These are phyloP conservation scores for Cantharis lateralis DNA, from an alignment of 2,888 invertebrate genomes.

Conservation along the genomic window DNA sequence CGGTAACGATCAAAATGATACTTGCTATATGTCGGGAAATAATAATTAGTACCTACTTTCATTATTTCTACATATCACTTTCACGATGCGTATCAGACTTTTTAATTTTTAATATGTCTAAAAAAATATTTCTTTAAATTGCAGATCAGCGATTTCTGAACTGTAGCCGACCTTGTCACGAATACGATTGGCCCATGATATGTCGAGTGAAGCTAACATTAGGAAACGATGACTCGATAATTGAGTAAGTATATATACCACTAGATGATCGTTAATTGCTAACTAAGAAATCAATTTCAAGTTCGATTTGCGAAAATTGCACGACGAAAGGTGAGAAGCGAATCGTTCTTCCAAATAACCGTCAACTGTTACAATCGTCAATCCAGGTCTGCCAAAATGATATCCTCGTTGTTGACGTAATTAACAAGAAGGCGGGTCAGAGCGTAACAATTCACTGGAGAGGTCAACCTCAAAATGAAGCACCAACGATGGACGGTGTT, in stretches of 20 bases:
- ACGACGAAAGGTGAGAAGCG: background rate
- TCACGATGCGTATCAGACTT: background rate
- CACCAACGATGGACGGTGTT: slow-evolving; percentile 77
- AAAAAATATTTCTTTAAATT: background rate
- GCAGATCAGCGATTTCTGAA: slow-evolving; percentile 73
- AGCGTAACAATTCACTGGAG: slow-evolving; percentile 79
- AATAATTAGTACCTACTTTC: background rate
- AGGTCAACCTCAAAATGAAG: slow-evolving; percentile 71
- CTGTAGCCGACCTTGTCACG: slow-evolving; percentile 78
- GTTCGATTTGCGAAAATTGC: slow-evolving; percentile 7
- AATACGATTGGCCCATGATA: slow-evolving; percentile 78
- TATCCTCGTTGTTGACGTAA: slow-evolving; percentile 72
- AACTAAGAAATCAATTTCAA: background rate
- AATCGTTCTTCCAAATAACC: background rate
- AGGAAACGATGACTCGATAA: slow-evolving; percentile 72
- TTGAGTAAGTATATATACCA: slow-evolving; percentile 62
- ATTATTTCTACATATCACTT: background rate
- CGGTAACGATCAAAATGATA: background rate
- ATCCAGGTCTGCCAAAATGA: slow-evolving; percentile 69
- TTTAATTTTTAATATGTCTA: background rate
- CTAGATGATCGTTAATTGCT: background rate
- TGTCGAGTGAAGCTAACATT: slow-evolving; percentile 76
- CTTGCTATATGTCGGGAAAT: background rate
- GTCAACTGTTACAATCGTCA: background rate
- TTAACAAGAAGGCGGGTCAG: slow-evolving; percentile 70